Conservation (phyloP, 2,797 vertebrate genomes). For the Spondyliosoma cantharus region DNA sequence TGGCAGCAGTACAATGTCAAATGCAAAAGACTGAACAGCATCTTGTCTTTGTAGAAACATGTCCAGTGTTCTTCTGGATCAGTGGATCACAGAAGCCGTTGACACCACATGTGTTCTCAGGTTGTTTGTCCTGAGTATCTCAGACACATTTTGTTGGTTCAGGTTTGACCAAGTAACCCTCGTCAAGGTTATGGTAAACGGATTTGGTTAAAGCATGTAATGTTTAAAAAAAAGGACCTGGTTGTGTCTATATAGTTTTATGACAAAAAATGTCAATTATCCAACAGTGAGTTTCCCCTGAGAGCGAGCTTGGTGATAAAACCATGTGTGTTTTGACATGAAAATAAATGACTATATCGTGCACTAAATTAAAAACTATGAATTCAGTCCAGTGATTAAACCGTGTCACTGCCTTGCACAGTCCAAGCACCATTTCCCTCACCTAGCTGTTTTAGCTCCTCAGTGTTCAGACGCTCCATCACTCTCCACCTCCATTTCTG, state of each 20-base stretch:
- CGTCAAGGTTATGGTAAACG: neutral
- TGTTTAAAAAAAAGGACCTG: neutral
- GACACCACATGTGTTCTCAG: neutral
- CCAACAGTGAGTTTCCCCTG: neutral
- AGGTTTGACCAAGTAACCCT: neutral
- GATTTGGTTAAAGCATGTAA: neutral
- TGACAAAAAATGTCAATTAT: no score
- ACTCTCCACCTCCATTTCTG: constrained; percentile 5
- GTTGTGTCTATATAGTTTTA: no score
- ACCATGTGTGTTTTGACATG: neutral
- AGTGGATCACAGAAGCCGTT: neutral
- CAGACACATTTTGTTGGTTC: neutral
- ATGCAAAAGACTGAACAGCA: no score
- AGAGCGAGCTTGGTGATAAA: neutral
- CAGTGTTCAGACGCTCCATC: constrained; percentile 2
- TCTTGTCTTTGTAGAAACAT: no score
- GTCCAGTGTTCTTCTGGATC: neutral
- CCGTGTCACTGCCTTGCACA: no score
- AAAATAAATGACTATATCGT: no score
- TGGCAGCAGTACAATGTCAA: no score
- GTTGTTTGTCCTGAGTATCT: neutral
- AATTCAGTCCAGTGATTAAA: neutral
- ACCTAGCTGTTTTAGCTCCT: neutral
- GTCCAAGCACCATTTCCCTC: neutral
- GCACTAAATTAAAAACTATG: constrained; percentile 4